Evolutionary conservation across 2,113 vertebrate species (phyloP), one percentile per base, ranked within the genome.

Genomic region (Megalops atlanticus): DNA sequence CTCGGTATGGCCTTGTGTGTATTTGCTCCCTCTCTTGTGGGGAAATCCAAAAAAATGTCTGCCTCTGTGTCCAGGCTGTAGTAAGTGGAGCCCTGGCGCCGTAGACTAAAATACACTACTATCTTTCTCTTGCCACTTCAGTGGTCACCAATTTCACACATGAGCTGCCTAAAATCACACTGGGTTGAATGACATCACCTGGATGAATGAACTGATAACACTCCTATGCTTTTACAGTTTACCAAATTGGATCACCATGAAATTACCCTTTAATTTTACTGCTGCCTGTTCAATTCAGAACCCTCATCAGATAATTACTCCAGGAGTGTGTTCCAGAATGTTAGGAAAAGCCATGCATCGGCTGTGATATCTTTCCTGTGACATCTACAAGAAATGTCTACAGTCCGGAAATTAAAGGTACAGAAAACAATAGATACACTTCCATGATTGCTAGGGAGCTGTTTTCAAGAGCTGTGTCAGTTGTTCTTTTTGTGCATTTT

Each of bases 151-250:
- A 71, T 71, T 71, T 71, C 33, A 33, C 69, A 5, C 2, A 33
- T 31, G 69, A 14, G 27, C 31, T 71, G 11, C 69, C 69, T 14
- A 71, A 71, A 27, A 71, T 33, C 69, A 33, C 33, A 39, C 35
- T 74, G 36, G 14, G 38, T 10, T 71, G 36, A 38, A 40, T 39
- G 18, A 74, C 33, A 33, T 71, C 58, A 39, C 71, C 36, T 74
- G 71, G 36, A 39, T 74, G 35, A 71, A 16, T 74, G 71, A 74
- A 74, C 71, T 40, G 71, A 35, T 71, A 31, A 39, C 18, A 38
- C 14, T 14, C 43, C 14, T 14, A 6, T 45, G 43, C 11, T 21
- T n/a, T n/a, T n/a, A n/a, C n/a, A n/a, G n/a, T n/a, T n/a, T 14
- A 5, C 21, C 52, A 15, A 58, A 58, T 58, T 58, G 21, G 16